Evolutionary conservation across 2,113 vertebrate species (phyloP).

Genomic region (Podilymbus podiceps): DNA sequence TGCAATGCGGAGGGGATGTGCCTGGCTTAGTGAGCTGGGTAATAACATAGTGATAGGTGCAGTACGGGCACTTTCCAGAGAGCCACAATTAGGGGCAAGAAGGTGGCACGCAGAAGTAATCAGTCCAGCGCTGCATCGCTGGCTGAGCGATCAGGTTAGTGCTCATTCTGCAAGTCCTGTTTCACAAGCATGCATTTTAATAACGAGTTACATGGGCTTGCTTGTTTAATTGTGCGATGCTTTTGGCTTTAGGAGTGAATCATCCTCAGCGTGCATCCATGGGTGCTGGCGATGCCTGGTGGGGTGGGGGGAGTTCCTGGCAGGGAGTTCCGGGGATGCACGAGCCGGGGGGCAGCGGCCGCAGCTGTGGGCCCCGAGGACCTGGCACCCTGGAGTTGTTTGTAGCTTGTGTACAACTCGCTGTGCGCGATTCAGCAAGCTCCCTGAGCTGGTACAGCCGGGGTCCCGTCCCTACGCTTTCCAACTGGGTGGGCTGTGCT

Average conservation of each 20-base stretch:
- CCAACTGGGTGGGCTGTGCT: background rate
- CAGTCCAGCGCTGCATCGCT: background rate
- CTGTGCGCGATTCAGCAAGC: background rate
- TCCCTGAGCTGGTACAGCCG: accelerated
- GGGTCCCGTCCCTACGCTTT: accelerated
- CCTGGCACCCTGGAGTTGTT: background rate
- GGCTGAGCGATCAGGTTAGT: background rate
- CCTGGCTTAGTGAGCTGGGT: background rate
- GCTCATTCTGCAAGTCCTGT: constrained; percentile 21
- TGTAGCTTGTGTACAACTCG: background rate
- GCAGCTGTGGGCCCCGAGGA: background rate
- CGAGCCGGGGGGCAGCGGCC: background rate
- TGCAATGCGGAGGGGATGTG: background rate
- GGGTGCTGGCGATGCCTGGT: background rate
- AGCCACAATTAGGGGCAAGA: background rate
- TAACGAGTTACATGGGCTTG: background rate
- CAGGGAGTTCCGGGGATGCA: background rate
- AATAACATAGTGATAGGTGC: background rate
- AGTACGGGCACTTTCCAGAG: background rate
- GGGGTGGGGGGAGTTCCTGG: background rate
- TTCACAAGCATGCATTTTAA: constrained; percentile 24
- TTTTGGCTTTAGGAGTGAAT: constrained; percentile 31
- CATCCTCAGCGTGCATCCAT: background rate
- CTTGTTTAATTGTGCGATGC: constrained; percentile 28
- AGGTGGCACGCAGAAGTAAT: background rate